Conservation (phyloP, 2,888 invertebrate species). For the Drosophila diplacantha region DNA sequence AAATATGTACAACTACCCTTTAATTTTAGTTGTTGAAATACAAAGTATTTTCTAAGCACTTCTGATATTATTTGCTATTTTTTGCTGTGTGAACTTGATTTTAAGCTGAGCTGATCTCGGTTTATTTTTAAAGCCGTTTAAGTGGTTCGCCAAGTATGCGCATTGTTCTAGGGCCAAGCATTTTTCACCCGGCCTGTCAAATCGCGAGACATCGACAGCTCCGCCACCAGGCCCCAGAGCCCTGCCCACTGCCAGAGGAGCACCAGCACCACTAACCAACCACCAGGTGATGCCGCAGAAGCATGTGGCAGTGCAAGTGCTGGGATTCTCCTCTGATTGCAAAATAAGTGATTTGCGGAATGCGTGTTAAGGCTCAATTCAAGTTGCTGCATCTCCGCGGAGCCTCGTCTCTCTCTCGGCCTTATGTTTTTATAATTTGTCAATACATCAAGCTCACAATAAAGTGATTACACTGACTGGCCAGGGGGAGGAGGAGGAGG, state of each 20-base stretch:
- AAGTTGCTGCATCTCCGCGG: constrained; percentile 28
- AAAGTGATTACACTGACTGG: constrained; percentile 58
- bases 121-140: constrained; percentile 70
- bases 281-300: constrained; percentile 2
- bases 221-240: constrained; percentile 52
- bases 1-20: no score
- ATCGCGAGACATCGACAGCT: constrained; percentile 70
- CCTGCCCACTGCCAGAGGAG: constrained; percentile 18
- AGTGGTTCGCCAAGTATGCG: constrained; percentile 53
- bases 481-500: neutral
- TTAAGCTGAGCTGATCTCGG: constrained; percentile 5
- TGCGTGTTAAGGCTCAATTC: constrained; percentile 70
- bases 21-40: no score
- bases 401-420: neutral
- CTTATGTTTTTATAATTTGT: constrained; percentile 65
- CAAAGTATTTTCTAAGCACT: no score
- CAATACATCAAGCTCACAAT: constrained; percentile 68
- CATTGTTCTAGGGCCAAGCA: constrained; percentile 56
- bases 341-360: constrained; percentile 66
- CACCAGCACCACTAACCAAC: neutral
- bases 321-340: constrained; percentile 54
- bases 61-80: neutral
- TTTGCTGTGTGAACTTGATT: neutral
- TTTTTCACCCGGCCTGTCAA: constrained; percentile 74
- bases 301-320: constrained; percentile 14